phyloP scores from a whole-genome alignment of 2,797 vertebrate genomes.

The Rhinatrema bivittatum region DNA sequence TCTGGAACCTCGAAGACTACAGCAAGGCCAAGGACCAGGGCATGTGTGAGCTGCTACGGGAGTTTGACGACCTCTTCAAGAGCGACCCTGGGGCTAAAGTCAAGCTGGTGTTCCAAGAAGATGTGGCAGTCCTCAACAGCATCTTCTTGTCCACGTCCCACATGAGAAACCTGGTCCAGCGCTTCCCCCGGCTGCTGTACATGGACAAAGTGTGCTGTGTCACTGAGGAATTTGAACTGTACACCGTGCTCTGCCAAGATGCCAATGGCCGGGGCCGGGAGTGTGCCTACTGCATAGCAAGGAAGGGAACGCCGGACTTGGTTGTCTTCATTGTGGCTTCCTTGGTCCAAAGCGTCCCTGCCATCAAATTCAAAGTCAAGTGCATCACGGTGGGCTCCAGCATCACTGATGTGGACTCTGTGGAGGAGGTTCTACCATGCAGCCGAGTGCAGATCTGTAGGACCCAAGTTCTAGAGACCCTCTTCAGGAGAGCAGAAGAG shows the following conservation, averaged over 20 bases:
- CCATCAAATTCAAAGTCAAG: conserved; percentile 11
- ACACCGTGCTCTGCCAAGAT: conserved; percentile 12
- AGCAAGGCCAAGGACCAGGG: conserved; percentile 16
- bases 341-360: conserved; percentile 8
- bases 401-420: neutral
- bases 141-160: conserved; percentile 12
- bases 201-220: conserved; percentile 5
- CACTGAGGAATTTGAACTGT: conserved; percentile 8
- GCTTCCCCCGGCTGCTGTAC: conserved; percentile 8
- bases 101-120: conserved; percentile 20
- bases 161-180: neutral
- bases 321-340: conserved; percentile 12
- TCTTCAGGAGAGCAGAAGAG: conserved; percentile 1
- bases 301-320: conserved; percentile 1
- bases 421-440: conserved; percentile 12
- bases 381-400: conserved; percentile 3
- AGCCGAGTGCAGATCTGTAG: conserved; percentile 12
- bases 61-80: conserved; percentile 10
- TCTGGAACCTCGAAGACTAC: conserved; percentile 13
- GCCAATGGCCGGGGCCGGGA: conserved; percentile 6
- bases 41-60: conserved; percentile 10
- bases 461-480: conserved; percentile 9
- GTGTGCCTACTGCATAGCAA: conserved; percentile 9
- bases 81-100: conserved; percentile 3
- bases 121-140: conserved; percentile 11